Evolutionary conservation across 2,888 invertebrate species (phyloP).

Genomic region (Ctena decussata): DNA sequence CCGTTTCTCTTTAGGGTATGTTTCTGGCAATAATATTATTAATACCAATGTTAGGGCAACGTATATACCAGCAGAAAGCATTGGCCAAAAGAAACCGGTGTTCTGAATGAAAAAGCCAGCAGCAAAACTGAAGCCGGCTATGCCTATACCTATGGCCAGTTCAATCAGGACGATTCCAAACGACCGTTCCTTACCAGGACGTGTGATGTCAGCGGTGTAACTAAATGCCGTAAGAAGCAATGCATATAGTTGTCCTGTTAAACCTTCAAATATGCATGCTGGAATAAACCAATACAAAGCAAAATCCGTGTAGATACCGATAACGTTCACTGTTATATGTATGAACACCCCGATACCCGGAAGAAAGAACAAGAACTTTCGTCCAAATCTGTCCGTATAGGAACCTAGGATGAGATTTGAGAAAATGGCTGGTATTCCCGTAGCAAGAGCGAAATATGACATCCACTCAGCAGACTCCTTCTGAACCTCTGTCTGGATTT

Average conservation of each 20-base stretch:
- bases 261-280: conserved; percentile 55
- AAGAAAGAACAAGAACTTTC: conserved; percentile 59
- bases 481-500: conserved; percentile 42
- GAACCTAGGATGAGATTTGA: conserved; percentile 49
- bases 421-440: conserved; percentile 48
- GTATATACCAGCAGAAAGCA: conserved; percentile 20
- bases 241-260: conserved; percentile 46
- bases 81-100: conserved; percentile 48
- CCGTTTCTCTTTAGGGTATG: conserved; percentile 27
- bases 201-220: conserved; percentile 52
- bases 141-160: conserved; percentile 35
- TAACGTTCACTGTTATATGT: conserved; percentile 16
- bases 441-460: conserved; percentile 37
- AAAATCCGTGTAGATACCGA: conserved; percentile 56
- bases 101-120: conserved; percentile 55
- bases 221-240: conserved; percentile 53
- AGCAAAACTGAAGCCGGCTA: conserved; percentile 18
- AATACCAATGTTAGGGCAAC: conserved; percentile 17
- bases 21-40: conserved; percentile 43
- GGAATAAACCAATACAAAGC: conserved; percentile 43
- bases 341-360: conserved; percentile 49
- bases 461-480: conserved; percentile 33
- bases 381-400: conserved; percentile 58
- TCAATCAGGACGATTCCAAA: conserved; percentile 48
- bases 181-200: conserved; percentile 41